Base-by-base conservation (phyloP, 2,797 vertebrate genomes). In the Pseudomugil gertrudae region DNA sequence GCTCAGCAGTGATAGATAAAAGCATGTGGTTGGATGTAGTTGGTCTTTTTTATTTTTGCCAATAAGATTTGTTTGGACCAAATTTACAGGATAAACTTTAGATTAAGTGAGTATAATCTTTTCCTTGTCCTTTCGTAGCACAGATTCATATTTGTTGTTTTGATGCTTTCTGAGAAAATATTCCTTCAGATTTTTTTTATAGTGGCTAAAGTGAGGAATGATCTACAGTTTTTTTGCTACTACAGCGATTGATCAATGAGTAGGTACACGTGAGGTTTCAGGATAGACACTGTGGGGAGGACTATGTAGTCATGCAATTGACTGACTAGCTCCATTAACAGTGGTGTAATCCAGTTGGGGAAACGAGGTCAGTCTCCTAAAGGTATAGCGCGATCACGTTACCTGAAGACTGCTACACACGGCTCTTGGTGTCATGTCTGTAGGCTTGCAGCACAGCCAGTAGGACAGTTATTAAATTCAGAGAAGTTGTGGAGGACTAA, bases 271-370 rank as follows among this genome's bases (percentile, higher is more conserved):
- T 52, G 45, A 30, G 35, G 48, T 67, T 78, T 72, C 23, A 50
- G 51, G 24, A 56, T 63, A 71, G 57, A 73, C 40, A 51, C 19
- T 53, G 69, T 64, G 21, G 69, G 72, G 6, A 56, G 74, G 66
- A 80, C 69, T 56, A 64, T 64, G 66, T 80, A 83, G 70, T 69
- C 56, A 56, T 43, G 36, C 50, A 66, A 33, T 63, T 83, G 78
- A 85, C 50, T 81, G 84, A 86, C 84, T 51, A 68, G 43, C 38
- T 26, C 57, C 74, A 73, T 89, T 83, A 85, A 45, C 72, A 62
- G 64, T 8, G 21, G 40, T 69, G 65, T 92, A 90, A 92, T 92
- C 91, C 85, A 85, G 79, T 89, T 90, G 84, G 66, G 63, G 72
- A 89, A 89, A 81, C 9, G 13, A 89, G 90, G 89, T 90, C 88